phyloP scores from a whole-genome alignment of 1,140 invertebrate genomes.

The Sycophila sp. region DNA sequence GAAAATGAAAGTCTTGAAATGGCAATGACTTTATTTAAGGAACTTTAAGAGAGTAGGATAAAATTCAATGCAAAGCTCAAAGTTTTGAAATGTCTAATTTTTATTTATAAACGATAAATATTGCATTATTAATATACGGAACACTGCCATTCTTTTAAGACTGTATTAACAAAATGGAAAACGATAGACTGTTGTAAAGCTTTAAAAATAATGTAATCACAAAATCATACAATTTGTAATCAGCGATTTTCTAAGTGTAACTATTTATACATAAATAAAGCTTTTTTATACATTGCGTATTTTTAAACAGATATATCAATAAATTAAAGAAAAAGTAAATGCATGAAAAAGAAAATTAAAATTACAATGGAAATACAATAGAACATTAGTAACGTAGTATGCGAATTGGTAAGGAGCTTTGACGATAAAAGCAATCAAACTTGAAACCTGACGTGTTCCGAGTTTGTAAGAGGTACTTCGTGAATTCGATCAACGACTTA shows the following conservation, averaged over 20 bases:
- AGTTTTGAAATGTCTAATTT: conserved; percentile 5
- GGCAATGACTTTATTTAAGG: too few species aligned
- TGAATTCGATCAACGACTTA: conserved; percentile 3
- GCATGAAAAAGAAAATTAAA: neutral
- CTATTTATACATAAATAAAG: conserved; percentile 42
- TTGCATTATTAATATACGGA: neutral
- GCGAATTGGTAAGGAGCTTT: conserved; percentile 38
- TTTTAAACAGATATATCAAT: conserved; percentile 35
- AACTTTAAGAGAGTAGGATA: too few species aligned
- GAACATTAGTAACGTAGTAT: conserved; percentile 19
- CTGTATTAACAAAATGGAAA: conserved; percentile 7
- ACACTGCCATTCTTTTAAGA: conserved; percentile 23
- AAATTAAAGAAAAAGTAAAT: conserved; percentile 33
- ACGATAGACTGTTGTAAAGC: conserved; percentile 13
- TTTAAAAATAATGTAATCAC: conserved; percentile 23
- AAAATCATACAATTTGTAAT: conserved; percentile 30
- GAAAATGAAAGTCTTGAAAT: too few species aligned
- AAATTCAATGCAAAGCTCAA: too few species aligned
- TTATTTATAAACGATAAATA: conserved; percentile 19
- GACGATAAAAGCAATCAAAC: conserved; percentile 31
- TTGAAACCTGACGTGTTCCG: neutral
- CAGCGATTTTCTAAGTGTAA: conserved; percentile 18
- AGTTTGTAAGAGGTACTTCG: neutral
- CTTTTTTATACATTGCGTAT: conserved; percentile 45
- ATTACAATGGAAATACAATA: neutral